phyloP scores from a whole-genome alignment of 1,140 invertebrate species.

The Bombus affinis region DNA sequence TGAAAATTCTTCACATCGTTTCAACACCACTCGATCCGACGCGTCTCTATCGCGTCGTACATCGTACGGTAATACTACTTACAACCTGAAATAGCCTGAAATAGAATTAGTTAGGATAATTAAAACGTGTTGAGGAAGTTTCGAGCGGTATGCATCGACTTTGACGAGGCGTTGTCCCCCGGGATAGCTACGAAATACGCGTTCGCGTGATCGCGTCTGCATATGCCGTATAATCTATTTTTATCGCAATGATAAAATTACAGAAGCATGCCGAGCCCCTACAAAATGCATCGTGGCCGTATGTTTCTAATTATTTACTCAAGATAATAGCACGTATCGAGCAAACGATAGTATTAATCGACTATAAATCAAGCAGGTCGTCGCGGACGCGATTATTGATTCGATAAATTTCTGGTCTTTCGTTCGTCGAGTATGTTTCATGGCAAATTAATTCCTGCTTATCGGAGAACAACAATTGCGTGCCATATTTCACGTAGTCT shows the following conservation, averaged over 20 bases:
- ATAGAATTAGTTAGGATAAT: background rate
- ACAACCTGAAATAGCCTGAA: background rate
- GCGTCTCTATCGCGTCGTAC: background rate
- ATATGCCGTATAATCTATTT: no score
- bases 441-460: conserved; percentile 51
- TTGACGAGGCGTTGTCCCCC: no score
- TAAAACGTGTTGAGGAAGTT: background rate
- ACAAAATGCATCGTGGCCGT: no score
- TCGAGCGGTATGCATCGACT: background rate
- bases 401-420: conserved; percentile 33
- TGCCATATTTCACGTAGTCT: conserved; percentile 25
- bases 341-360: conserved; percentile 4
- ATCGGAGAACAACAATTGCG: conserved; percentile 39
- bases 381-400: conserved; percentile 17
- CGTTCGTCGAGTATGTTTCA: conserved; percentile 31
- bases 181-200: no score
- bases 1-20: background rate
- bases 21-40: background rate
- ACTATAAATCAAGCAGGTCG: background rate
- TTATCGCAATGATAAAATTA: no score
- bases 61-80: background rate
- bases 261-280: no score
- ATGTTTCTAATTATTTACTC: background rate
- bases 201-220: no score
- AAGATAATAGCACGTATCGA: background rate